Base-by-base conservation (phyloP, 37 sponge, comb jelly and placozoan genomes). In the Oopsacas minuta region DNA sequence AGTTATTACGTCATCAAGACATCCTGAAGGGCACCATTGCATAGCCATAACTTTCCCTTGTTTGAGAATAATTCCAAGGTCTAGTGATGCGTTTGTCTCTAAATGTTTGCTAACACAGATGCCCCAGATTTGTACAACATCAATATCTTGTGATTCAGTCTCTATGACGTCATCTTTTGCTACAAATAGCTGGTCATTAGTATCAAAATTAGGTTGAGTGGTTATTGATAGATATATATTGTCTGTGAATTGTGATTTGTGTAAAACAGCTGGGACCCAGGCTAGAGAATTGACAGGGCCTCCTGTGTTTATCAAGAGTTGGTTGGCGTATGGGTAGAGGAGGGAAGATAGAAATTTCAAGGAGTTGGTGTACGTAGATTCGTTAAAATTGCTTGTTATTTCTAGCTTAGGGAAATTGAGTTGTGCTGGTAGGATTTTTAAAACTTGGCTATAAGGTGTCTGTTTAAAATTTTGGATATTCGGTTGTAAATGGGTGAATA, bases 11-110 rank as follows among this genome's bases (percentile, higher is more conserved):
- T 61, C 75, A 61, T 61, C 75, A 61, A 61, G 28, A 34, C 75
- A 61, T 3, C 75, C 75, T 32, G 75, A 61, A 12, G 75, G 75
- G 28, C 75, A 61, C 75, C 75, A 61, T 12, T 61, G 75, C 75
- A 61, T 61, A 34, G 22, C 75, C 75, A 61, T 61, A 10, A 61
- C 75, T 61, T 61, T 61, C 1, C 75, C 75, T 12, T 61, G 75
- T 61, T 61, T 61, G 32, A 61, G 28, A 34, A 61, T 12, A n/a
- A 61, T 10, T 3, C 75, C 75, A 10, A 61, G 20, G 7, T 25
- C 7, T 10, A 61, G 7, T 7, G 32, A 34, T 25, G 30, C 75
- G 5, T 61, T 34, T 25, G 32, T 61, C 3, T 12, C 75, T 25
- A 61, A 61, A 3, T 61, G 75, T 3, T 10, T 25, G 30, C 28